Evolutionary conservation across 1,140 invertebrate species (phyloP).

Genomic region (Lepidurus packardi): DNA sequence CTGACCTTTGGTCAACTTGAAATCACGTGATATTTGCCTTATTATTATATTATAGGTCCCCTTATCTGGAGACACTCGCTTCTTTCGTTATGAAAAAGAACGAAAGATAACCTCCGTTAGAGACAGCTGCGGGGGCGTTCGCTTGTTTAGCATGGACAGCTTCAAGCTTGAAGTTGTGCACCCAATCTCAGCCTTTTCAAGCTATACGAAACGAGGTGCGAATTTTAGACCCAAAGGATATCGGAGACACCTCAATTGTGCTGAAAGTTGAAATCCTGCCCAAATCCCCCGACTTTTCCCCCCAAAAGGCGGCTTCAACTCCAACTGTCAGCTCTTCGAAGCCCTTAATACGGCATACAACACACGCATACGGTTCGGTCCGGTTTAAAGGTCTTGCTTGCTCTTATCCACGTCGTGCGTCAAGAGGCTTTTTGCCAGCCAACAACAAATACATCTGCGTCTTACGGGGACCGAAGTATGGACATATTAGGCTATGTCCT

Average conservation of each 20-base stretch:
- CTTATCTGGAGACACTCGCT: too few species aligned
- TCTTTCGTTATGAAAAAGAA: neutral
- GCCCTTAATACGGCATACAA: neutral
- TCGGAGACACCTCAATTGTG: neutral
- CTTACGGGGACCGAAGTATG: neutral
- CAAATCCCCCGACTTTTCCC: neutral
- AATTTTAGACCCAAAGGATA: neutral
- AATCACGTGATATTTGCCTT: neutral
- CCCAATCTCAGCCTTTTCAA: too few species aligned
- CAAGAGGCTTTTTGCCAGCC: neutral
- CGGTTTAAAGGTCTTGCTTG: constrained; percentile 14
- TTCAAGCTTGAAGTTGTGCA: too few species aligned
- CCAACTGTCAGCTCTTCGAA: neutral
- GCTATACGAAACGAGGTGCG: neutral
- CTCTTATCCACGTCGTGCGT: constrained; percentile 5
- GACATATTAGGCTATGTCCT: constrained; percentile 6
- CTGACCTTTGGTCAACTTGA: constrained; percentile 8
- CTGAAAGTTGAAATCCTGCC: neutral
- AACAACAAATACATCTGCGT: constrained; percentile 15
- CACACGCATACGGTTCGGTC: neutral
- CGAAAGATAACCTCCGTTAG: neutral
- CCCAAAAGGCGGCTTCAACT: neutral
- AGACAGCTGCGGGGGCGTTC: neutral
- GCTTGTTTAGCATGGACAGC: neutral
- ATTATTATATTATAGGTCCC: too few species aligned